Evolutionary conservation across 2,888 invertebrate genomes (phyloP), one percentile per base, ranked within the genome.

Genomic region (Tenthredo amoena): DNA sequence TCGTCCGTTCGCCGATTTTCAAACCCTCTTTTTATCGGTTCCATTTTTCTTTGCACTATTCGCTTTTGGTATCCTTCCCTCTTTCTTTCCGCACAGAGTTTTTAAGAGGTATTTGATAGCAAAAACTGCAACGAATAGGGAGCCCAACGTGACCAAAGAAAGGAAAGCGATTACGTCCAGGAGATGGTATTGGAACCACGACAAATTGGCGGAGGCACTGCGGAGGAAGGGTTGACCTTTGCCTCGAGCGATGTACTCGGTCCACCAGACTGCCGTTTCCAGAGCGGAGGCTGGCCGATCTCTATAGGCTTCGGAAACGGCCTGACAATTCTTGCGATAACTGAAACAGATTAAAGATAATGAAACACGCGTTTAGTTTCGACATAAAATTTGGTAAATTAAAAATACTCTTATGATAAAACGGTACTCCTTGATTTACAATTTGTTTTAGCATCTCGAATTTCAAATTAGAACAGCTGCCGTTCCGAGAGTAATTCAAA

Each of bases 241-340:
- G n/a, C 88, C 88, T 31, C 89, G 87, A 2, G 87, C 89, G 0
- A 88, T 71, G 79, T 89, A 89, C 84, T 89, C 89, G 10, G 87
- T 85, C 89, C 89, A 89, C 89, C 89, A 89, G 31, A 89, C 87
- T 31, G 89, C 89, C 4, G 87, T 89, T 58, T 89, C 86, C 68
- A 89, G 40, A 40, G 89, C 87, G 34, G 85, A 85, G 50, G 76
- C 43, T 12, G 89, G 88, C 50, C 89, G 88, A 84, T 89, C 89
- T 21, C 77, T 85, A 86, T 88, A 89, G 76, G 87, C 88, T 76
- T 84, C 86, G 71, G 89, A 87, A 12, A 89, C 87, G n/a, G 86
- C 86, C 26, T 87, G 87, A 5, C 89, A 89, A 82, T 89, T 88
- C 12, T 74, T 76, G 21, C 76, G 72, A 83, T 88, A 89, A 26